Conservation (phyloP, 1,140 invertebrate genomes). For the Drosophila micromelanica region DNA sequence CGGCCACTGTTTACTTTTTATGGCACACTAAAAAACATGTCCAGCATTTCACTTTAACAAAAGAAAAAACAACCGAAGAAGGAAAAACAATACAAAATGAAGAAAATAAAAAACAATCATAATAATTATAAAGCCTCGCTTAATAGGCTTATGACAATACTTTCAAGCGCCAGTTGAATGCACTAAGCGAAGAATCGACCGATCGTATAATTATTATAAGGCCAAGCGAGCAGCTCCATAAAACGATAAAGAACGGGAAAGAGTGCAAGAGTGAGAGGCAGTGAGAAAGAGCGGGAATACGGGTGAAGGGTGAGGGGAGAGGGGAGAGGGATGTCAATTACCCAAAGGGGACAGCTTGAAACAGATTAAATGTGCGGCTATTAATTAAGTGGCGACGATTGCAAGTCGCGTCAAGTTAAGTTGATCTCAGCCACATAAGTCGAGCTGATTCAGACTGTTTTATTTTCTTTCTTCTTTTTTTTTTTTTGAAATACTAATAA, state of each 20-base stretch:
- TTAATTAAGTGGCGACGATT: conserved; percentile 69
- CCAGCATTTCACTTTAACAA: conserved; percentile 41
- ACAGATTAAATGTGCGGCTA: conserved; percentile 73
- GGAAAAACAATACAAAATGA: conserved; percentile 1
- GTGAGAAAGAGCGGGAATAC: conserved; percentile 6
- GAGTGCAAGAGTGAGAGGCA: neutral
- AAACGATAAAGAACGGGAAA: conserved; percentile 41
- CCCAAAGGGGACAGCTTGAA: conserved; percentile 36
- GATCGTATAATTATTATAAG: conserved; percentile 67
- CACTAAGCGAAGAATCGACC: conserved; percentile 43
- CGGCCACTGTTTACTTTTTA: conserved; percentile 65
- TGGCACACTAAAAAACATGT: conserved; percentile 51
- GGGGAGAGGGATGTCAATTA: conserved; percentile 4
- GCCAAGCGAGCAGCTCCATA: conserved; percentile 52
- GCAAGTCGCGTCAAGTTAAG: conserved; percentile 46
- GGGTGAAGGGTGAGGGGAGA: conserved; percentile 1
- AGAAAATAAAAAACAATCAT: conserved; percentile 17
- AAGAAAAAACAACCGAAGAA: conserved; percentile 11
- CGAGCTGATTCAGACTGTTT: conserved; percentile 39
- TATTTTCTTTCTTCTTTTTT: neutral
- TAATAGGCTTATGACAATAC: conserved; percentile 80
- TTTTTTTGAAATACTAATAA: conserved; percentile 40
- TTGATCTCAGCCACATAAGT: conserved; percentile 27
- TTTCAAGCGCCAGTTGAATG: conserved; percentile 72
- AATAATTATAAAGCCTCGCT: conserved; percentile 41